These are phyloP conservation scores for Unio pictorum DNA, from an alignment of 2,888 invertebrate genomes.

Conservation along the genomic window DNA sequence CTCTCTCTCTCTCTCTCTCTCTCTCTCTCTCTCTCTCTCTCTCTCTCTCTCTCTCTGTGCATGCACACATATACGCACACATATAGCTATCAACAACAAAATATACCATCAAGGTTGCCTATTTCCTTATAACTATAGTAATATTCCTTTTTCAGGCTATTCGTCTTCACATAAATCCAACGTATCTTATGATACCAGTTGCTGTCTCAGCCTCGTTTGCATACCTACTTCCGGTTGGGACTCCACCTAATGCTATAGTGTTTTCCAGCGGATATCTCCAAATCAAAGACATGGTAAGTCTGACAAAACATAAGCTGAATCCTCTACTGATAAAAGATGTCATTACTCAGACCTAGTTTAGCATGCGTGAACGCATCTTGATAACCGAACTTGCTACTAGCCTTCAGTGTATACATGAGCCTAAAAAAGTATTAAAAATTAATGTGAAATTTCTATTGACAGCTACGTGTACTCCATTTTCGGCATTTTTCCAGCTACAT, in stretches of 20 bases:
- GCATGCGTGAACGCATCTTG: not conserved
- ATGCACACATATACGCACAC: too few relatives aligned
- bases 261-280: slow-evolving; percentile 75
- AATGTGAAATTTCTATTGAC: too few relatives aligned
- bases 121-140: too few relatives aligned
- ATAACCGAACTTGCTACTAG: not conserved
- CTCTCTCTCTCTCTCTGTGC: slow-evolving; percentile 8
- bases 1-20: slow-evolving; percentile 1
- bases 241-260: slow-evolving; percentile 95
- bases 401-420: too few relatives aligned
- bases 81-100: too few relatives aligned
- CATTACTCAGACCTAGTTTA: not conserved
- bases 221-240: slow-evolving; percentile 93
- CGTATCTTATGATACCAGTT: slow-evolving; percentile 92
- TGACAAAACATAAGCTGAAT: not conserved
- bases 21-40: slow-evolving; percentile 8
- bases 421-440: too few relatives aligned
- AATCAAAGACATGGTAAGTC: slow-evolving; percentile 70
- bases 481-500: too few relatives aligned
- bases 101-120: too few relatives aligned
- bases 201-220: slow-evolving; percentile 91
- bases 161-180: slow-evolving; percentile 80
- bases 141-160: slow-evolving; percentile 42
- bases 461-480: too few relatives aligned
- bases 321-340: not conserved